Evolutionary conservation across 2,113 vertebrate genomes (phyloP), one percentile per base, ranked within the genome.

Genomic region (Oxygymnocypris stewartii): DNA sequence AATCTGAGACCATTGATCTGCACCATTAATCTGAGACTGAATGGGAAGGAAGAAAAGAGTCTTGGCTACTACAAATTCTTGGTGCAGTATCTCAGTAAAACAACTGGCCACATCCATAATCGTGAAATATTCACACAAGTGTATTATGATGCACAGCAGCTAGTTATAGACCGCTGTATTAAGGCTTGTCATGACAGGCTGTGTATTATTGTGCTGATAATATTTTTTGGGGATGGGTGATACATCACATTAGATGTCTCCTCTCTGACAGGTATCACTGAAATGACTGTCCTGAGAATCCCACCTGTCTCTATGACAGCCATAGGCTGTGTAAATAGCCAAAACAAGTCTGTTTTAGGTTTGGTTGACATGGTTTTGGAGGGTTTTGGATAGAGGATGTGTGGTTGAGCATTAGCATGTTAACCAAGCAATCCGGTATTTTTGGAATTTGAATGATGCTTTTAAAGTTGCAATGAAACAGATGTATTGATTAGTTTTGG

Each of bases 271-370:
- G 75, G 12, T 54, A 20, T 78, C 75, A 54, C n/a, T 31, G 75
- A 78, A 77, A 51, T 77, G 25, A 47, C 25, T 31, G 47, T 77
- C 75, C 44, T 9, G 25, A 10, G 47, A 77, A 77, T 77, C 47
- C 16, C 25, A 49, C 25, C 44, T 20, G 75, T 77, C 47, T 77
- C 75, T 31, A 47, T 77, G 75, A 77, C 25, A 75, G 75, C 75
- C 16, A 78, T 78, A 54, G 47, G 28, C 13, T 54, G 75, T 31
- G 8, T 54, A 54, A 78, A 31, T 31, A 9, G 75, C 47, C 16
- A 35, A 20, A 54, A 54, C 4, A 4, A 51, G 47, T 51, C 47
- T 78, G 44, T 77, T 51, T 54, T 73, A 10, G 20, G 69, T 3
- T 73, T 73, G 16, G 67, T 1, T 71, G 67, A 37, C 67, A 40